A percentile compares a stretch with the other conserved stretches of the same genome.
Evolutionary conservation across 2,113 vertebrate species (phyloP).

Genomic region (Mesoclemmys tuberculata): DNA sequence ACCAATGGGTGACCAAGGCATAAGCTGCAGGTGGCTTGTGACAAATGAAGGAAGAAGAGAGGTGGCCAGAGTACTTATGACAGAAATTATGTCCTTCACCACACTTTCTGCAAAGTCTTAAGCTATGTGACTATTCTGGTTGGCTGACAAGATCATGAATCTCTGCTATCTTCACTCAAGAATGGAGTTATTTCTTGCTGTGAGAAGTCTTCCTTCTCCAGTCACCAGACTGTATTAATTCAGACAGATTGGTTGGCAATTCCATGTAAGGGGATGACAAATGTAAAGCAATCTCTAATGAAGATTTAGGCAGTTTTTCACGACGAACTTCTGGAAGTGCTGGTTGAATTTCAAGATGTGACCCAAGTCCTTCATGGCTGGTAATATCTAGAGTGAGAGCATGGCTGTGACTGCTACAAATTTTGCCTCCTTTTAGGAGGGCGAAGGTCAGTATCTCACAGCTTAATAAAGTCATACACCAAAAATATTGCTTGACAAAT

Average conservation of each 20-base stretch:
- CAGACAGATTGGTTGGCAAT: conserved; percentile 36
- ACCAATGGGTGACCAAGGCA: background rate
- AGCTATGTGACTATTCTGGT: conserved; percentile 51
- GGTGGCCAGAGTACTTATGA: background rate
- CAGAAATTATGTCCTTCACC: background rate
- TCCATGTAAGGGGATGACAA: conserved; percentile 22
- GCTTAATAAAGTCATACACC: too few species aligned
- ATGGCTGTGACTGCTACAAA: background rate
- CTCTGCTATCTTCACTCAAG: background rate
- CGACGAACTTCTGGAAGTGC: background rate
- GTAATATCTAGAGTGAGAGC: background rate
- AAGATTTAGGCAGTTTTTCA: conserved; percentile 28
- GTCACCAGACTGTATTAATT: conserved; percentile 41
- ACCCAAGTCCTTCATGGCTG: background rate
- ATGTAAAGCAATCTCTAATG: conserved; percentile 31
- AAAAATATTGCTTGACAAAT: too few species aligned
- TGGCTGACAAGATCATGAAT: conserved; percentile 25
- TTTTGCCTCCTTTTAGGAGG: too few species aligned
- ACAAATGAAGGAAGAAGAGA: background rate
- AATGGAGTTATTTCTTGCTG: conserved; percentile 54
- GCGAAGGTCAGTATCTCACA: too few species aligned
- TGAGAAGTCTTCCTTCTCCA: conserved; percentile 40
- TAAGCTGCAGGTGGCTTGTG: background rate
- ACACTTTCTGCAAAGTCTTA: background rate
- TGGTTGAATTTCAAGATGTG: conserved; percentile 12